A percentile compares a stretch with the other conserved stretches of the same genome.
These are phyloP conservation scores for Silurus lanzhouensis DNA, from an alignment of 2,797 vertebrate genomes.

Conservation along the genomic window DNA sequence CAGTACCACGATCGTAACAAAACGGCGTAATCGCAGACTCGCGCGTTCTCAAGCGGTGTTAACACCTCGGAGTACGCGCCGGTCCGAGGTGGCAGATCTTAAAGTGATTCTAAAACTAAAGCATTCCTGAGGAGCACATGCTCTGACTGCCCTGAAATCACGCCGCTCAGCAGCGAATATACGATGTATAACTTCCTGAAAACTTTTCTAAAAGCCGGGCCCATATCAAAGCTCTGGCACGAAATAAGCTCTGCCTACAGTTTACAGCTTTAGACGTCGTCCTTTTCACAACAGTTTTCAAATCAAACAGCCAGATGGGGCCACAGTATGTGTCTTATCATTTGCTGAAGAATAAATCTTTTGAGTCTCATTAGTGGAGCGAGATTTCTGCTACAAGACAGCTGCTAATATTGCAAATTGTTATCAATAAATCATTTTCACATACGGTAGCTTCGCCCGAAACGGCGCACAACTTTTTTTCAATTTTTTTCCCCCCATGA, in stretches of 20 bases:
- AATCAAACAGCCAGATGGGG: constrained; percentile 25
- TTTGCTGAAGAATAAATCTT: constrained; percentile 20
- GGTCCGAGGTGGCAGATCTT: constrained; percentile 26
- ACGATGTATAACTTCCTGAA: neutral
- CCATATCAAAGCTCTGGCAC: neutral
- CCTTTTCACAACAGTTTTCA: neutral
- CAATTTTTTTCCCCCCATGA: neutral
- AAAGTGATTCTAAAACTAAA: constrained; percentile 1
- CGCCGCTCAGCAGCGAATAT: neutral
- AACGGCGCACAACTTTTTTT: neutral
- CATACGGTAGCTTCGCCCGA: constrained; percentile 3
- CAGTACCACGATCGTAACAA: constrained; percentile 23
- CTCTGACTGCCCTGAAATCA: neutral
- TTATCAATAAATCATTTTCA: constrained; percentile 23
- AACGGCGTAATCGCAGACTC: constrained; percentile 23
- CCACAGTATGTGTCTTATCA: constrained; percentile 6
- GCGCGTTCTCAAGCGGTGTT: constrained; percentile 15
- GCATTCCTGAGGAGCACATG: neutral
- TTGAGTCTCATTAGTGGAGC: constrained; percentile 9
- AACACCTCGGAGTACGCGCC: constrained; percentile 20
- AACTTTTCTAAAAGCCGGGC: constrained; percentile 7
- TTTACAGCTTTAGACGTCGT: constrained; percentile 1
- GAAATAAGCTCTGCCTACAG: constrained; percentile 13
- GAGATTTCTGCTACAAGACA: constrained; percentile 22
- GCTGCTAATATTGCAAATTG: constrained; percentile 33